Conservation (phyloP, 2,113 vertebrate species). For the Galbula dea region DNA sequence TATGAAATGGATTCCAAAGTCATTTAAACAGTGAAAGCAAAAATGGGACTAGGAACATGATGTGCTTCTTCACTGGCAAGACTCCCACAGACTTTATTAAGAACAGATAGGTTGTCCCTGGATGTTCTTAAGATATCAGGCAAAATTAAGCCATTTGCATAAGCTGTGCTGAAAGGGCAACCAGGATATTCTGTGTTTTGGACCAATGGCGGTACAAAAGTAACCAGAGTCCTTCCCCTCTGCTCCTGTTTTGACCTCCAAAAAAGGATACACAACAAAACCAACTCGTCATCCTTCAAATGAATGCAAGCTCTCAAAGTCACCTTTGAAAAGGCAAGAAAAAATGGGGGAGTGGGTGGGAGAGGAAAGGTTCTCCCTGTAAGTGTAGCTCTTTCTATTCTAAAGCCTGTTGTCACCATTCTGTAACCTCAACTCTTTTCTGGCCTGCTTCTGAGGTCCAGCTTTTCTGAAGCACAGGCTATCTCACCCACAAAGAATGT, state of each 20-base stretch:
- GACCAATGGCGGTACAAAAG: not conserved
- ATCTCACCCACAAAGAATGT: not conserved
- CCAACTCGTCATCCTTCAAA: not conserved
- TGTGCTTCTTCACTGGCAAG: not conserved
- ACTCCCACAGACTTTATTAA: not conserved
- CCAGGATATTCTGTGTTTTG: not conserved
- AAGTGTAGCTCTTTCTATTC: not conserved
- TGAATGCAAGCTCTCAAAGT: not conserved
- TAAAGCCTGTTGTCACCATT: not conserved
- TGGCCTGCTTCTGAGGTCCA: not conserved
- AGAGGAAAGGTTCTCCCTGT: not conserved
- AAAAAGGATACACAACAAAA: not conserved
- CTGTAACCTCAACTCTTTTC: not conserved
- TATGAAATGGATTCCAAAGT: not conserved
- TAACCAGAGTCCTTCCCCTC: not conserved
- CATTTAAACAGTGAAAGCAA: not conserved
- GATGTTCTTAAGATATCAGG: not conserved
- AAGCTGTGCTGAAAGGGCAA: not conserved
- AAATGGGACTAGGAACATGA: not conserved
- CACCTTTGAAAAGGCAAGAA: not conserved
- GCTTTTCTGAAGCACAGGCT: not conserved
- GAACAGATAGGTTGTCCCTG: not conserved
- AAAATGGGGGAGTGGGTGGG: rapidly evolving
- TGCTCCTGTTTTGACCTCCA: not conserved
- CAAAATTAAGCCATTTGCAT: not conserved